phyloP scores from a whole-genome alignment of 2,113 vertebrate genomes.

The Anthoscopus minutus region DNA sequence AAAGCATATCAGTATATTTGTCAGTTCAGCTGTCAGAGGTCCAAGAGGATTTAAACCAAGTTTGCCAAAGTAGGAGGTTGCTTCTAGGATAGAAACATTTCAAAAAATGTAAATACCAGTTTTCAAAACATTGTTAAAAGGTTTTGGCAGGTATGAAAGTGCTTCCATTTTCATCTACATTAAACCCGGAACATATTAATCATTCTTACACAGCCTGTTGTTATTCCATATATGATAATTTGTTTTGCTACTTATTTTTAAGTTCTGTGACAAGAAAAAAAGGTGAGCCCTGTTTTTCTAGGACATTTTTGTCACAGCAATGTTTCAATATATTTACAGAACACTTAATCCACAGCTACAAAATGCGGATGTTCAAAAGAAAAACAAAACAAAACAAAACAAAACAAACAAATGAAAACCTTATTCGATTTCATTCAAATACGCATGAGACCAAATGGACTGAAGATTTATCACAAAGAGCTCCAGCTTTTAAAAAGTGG shows the following conservation, averaged over 20 bases:
- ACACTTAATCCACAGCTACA: background rate
- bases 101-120: background rate
- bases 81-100: background rate
- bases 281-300: background rate
- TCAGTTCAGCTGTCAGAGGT: background rate
- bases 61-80: background rate
- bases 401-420: background rate
- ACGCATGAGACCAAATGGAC: background rate
- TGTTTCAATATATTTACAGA: background rate
- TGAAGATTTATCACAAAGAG: background rate
- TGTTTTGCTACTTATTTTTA: background rate
- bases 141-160: slow-evolving; percentile 11
- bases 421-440: background rate
- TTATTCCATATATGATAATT: background rate
- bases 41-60: background rate
- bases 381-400: background rate
- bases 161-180: background rate
- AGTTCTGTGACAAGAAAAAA: background rate
- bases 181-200: background rate
- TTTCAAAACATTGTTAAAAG: background rate
- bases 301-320: background rate
- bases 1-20: rapidly evolving
- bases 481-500: background rate
- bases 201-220: background rate
- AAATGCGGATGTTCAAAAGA: background rate